A percentile compares a stretch with the other conserved stretches of the same genome.
These are phyloP conservation scores for Dendroctonus valens DNA, from an alignment of 1,140 invertebrate genomes.

Conservation along the genomic window DNA sequence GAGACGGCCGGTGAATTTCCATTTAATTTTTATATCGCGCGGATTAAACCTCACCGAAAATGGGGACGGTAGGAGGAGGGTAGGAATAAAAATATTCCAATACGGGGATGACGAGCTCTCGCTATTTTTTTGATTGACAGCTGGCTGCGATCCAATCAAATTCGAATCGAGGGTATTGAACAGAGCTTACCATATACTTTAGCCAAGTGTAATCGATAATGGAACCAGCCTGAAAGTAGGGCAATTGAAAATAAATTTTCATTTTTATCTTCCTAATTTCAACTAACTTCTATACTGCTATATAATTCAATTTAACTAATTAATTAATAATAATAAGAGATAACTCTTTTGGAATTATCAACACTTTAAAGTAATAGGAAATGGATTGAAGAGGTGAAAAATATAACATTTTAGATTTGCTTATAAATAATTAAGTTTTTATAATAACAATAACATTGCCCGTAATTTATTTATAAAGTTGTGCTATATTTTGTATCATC, in stretches of 20 bases:
- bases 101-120: slow-evolving; percentile 35
- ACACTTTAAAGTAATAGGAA: no score
- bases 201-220: slow-evolving; percentile 16
- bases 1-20: slow-evolving; percentile 42
- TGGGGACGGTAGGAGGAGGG: slow-evolving; percentile 33
- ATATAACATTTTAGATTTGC: no score
- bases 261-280: neutral
- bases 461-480: no score
- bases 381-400: no score
- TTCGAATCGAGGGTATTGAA: slow-evolving; percentile 54
- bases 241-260: neutral
- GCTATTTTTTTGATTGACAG: slow-evolving; percentile 59
- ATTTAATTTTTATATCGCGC: slow-evolving; percentile 49
- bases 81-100: slow-evolving; percentile 49
- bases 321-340: no score
- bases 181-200: slow-evolving; percentile 45
- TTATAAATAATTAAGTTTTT: no score
- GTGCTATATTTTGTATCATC: no score
- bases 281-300: no score
- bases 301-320: no score
- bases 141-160: slow-evolving; percentile 56
- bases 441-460: no score
- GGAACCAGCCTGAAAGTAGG: neutral
- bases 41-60: slow-evolving; percentile 41
- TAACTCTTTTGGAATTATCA: no score